Conservation (phyloP, 2,113 vertebrate genomes). For the Onychorhynchus coronatus region DNA sequence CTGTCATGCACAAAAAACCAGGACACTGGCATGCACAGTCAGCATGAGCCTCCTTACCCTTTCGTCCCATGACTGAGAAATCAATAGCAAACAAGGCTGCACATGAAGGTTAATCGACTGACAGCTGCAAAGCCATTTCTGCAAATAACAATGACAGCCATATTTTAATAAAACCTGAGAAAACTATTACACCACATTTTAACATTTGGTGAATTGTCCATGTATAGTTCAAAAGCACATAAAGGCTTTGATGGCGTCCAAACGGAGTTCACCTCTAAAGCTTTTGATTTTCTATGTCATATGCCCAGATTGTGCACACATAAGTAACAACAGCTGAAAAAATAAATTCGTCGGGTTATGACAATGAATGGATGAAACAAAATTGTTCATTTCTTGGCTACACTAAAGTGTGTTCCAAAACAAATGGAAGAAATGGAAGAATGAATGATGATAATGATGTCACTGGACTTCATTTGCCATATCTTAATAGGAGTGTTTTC, state of each 20-base stretch:
- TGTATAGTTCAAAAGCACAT: not conserved
- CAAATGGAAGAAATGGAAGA: not conserved
- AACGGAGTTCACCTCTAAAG: not conserved
- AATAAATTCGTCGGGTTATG: not conserved
- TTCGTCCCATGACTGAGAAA: slow-evolving; percentile 55
- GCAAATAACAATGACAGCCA: slow-evolving; percentile 16
- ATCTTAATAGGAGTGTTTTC: accelerated
- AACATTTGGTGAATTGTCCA: not conserved
- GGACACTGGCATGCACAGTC: slow-evolving; percentile 31
- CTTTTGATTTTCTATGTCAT: not conserved
- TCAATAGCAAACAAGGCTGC: slow-evolving; percentile 49
- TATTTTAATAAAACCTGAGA: not conserved
- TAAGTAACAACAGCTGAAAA: not conserved
- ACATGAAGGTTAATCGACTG: slow-evolving; percentile 23
- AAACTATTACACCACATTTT: not conserved
- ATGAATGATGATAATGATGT: not conserved
- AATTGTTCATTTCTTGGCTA: not conserved
- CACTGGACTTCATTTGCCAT: not conserved
- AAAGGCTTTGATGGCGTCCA: not conserved
- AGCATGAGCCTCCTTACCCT: slow-evolving; percentile 56
- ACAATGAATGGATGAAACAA: not conserved
- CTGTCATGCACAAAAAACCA: slow-evolving; percentile 16
- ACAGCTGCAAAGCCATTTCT: slow-evolving; percentile 20
- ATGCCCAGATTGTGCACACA: not conserved
- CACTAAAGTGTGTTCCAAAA: not conserved